Base-by-base conservation (phyloP, 1,140 invertebrate species). In the Halyomorpha halys region DNA sequence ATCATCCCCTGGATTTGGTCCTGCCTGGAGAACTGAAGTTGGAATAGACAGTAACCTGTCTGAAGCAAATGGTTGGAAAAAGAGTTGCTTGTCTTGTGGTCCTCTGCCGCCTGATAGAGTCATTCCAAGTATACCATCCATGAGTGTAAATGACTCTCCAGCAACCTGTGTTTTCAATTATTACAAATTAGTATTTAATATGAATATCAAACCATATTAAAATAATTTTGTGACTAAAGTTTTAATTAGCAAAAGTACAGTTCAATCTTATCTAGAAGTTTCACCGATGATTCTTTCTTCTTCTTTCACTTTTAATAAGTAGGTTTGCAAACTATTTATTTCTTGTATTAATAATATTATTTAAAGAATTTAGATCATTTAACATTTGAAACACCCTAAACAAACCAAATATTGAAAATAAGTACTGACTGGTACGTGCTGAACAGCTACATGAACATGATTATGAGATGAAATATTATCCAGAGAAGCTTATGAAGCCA, bases 31-130 rank as follows among this genome's bases (percentile, higher is more conserved):
- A 0, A 81, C 84, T 3, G 84, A 78, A 0, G 86, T 86, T 11
- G 86, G 80, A 6, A 91, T 81, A 54, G 85, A 86, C 74, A 86
- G 90, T 2, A 91, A 72, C 70, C 86, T 80, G 74, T 90, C 83
- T 6, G 86, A 89, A n/a, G 88, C 88, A 63, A 91, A 74, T 0
- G 89, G 87, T 72, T 90, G 87, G 75, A 84, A 91, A 72, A 89
- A 91, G 0, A 91, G 67, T 11, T 66, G 49, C 14, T 66, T 81
- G 21, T 81, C 75, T 16, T 13, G 21, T 30, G 27, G 34, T 5
- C 53, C 23, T 11, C 4, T 21, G 53, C 79, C 80, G 0, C 84
- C 80, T 0, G 87, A 89, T 66, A 89, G 82, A 0, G 85, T 79
- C n/a, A 91, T 70, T 0, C 89, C 89, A 0, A 91, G 84, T 23